Base-by-base conservation (phyloP, 1,140 invertebrate genomes). In the Bombus sibiricus region DNA sequence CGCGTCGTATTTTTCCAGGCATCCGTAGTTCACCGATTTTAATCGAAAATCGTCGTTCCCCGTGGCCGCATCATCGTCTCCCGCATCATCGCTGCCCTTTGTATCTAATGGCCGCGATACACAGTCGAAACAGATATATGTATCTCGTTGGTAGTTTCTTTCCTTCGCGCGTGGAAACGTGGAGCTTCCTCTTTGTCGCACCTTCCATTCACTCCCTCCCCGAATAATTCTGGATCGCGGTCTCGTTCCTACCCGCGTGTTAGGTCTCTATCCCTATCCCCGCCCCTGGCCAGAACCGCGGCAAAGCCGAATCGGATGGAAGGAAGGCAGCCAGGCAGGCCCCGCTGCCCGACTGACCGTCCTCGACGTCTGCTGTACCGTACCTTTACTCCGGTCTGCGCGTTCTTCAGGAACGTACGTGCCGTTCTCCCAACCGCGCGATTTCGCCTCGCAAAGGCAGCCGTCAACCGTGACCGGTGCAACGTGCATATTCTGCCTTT, bases 381-480 rank as follows among this genome's bases (percentile, higher is more conserved):
- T 90, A 93, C 93, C 91, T 94, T 92, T 94, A 94, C 94, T 93
- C 92, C 92, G 92, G 93, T 94, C 92, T 93, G 93, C 92, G 93
- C 93, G 93, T 93, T 94, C 92, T 91, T 92, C 92, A 91, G 91
- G 92, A 93, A 93, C 93, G 91, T 90, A 90, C 85, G 91, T 93
- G 97, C 97, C 97, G 94, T 97, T 92, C 85, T 89, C 83, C 57
- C 22, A 81, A 66, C 85, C 83, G 88, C 71, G 81, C 53, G 72
- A 87, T 78, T 62, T 47, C 73, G 87, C 77, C 80, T 88, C 73
- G 81, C 18, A 57, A 75, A 66, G 66, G 57, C 64, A 62, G 71
- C 77, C 81, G 83, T 83, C 79, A 81, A 79, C 81, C 59, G 86
- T 90, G 86, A 77, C 77, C 81, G 83, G 83, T 85, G 76, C 86